A percentile compares a stretch with the other conserved stretches of the same genome.
Conservation (phyloP, 2,888 invertebrate genomes). For the Nasonovia ribisnigri region DNA sequence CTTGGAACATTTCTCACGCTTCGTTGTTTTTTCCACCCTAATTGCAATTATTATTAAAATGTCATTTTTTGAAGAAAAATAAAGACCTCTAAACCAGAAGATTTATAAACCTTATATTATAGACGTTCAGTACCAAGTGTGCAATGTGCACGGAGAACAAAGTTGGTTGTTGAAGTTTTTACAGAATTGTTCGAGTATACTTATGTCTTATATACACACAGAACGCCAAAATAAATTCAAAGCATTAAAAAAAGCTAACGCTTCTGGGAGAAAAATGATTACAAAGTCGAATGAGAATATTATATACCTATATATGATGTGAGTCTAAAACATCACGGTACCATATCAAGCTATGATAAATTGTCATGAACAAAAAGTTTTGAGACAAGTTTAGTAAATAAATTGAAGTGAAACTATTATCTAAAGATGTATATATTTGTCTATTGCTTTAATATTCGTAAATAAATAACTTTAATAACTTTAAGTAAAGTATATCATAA, state of each 20-base stretch:
- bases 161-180: slow-evolving; percentile 28
- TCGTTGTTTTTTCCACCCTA: background rate
- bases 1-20: background rate
- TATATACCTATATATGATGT: background rate
- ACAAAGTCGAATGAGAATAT: background rate
- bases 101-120: slow-evolving; percentile 3
- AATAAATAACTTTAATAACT: background rate
- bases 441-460: background rate
- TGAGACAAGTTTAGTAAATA: background rate
- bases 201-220: background rate
- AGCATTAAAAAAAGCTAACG: background rate
- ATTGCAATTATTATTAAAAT: slow-evolving; percentile 25
- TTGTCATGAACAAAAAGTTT: slow-evolving; percentile 27
- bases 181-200: background rate
- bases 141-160: background rate
- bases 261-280: slow-evolving; percentile 1
- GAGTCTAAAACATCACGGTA: background rate
- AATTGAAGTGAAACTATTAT: background rate
- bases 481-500: background rate
- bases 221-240: background rate
- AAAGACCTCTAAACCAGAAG: background rate
- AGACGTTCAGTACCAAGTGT: background rate
- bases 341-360: background rate
- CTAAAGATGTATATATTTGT: too few species aligned
- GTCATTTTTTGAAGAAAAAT: slow-evolving; percentile 2